A percentile compares a stretch with the other conserved stretches of the same genome.
Evolutionary conservation across 2,797 vertebrate species (phyloP).

Genomic region (Coracias cyanogaster): DNA sequence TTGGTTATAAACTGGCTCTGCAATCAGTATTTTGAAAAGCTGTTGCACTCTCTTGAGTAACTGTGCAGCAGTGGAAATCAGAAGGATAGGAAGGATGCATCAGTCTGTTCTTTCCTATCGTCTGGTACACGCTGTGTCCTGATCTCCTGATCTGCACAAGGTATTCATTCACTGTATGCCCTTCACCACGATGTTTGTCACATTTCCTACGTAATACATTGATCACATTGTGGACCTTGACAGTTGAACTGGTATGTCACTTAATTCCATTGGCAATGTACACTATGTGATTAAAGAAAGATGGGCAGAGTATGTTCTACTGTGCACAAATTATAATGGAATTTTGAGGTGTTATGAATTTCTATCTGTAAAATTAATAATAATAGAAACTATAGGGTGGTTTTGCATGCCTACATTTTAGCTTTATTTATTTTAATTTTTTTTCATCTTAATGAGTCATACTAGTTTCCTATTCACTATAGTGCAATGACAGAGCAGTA

Average conservation of each 20-base stretch:
- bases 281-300: neutral
- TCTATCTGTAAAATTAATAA: neutral
- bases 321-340: neutral
- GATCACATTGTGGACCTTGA: conserved; percentile 20
- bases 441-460: neutral
- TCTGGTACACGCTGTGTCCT: conserved; percentile 15
- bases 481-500: neutral
- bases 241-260: neutral
- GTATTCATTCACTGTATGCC: conserved; percentile 42
- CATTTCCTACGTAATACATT: neutral
- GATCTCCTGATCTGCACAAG: conserved; percentile 52
- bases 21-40: neutral
- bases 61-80: neutral
- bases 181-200: neutral
- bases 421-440: neutral
- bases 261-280: neutral
- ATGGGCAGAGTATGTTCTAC: neutral
- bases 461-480: neutral
- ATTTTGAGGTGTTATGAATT: neutral
- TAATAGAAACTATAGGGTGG: neutral
- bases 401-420: neutral
- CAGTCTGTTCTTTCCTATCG: conserved; percentile 24
- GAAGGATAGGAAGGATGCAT: conserved; percentile 38
- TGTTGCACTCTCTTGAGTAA: conserved; percentile 9
- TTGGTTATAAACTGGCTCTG: neutral